A percentile compares a stretch with the other conserved stretches of the same genome.
Evolutionary conservation across 2,113 vertebrate genomes (phyloP).

Genomic region (Mormyrus iriodes): DNA sequence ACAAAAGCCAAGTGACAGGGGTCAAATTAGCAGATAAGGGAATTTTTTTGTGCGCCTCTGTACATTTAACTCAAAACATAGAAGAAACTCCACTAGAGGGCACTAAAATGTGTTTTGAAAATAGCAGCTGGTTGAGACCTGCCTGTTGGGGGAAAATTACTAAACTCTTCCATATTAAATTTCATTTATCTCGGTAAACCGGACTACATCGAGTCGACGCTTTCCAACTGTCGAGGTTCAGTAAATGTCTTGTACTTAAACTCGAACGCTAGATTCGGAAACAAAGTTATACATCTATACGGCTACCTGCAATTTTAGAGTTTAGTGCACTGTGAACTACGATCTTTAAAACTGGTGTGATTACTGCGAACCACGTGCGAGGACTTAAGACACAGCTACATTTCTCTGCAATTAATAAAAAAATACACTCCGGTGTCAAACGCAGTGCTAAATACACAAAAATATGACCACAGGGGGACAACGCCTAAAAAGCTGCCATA

Average conservation of each 20-base stretch:
- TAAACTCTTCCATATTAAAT: not conserved
- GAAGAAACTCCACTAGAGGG: not conserved
- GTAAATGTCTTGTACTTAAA: not conserved
- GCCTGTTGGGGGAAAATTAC: not conserved
- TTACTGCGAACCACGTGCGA: not conserved
- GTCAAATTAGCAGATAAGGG: not conserved
- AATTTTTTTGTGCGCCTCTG: not conserved
- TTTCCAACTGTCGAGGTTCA: not conserved
- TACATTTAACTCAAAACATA: not conserved
- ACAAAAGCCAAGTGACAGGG: not conserved
- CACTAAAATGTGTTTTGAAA: not conserved
- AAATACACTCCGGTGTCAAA: not conserved
- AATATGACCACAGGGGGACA: not conserved
- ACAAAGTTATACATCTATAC: not conserved
- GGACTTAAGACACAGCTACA: not conserved
- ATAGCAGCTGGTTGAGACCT: not conserved
- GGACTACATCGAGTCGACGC: not conserved
- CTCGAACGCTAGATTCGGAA: too few species aligned
- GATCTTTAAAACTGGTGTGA: not conserved
- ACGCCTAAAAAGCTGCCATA: not conserved
- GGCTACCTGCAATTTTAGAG: too few species aligned
- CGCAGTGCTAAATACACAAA: not conserved
- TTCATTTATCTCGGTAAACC: not conserved
- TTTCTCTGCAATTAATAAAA: not conserved
- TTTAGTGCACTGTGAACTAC: not conserved